A percentile compares a stretch with the other conserved stretches of the same genome.
Evolutionary conservation across 2,797 vertebrate species (phyloP).

Genomic region (Valencia hispanica): DNA sequence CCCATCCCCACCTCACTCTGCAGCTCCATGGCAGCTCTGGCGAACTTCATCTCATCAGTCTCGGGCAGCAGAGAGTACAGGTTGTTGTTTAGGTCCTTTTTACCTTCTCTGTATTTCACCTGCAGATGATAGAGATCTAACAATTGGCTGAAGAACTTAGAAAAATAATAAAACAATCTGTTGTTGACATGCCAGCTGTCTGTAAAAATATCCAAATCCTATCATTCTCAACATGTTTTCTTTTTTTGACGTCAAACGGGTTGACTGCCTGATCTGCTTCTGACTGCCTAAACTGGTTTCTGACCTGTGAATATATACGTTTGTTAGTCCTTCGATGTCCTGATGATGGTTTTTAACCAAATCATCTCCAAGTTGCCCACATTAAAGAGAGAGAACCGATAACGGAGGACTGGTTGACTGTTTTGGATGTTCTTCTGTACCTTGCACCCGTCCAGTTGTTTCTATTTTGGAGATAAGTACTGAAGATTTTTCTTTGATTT

Average conservation of each 20-base stretch:
- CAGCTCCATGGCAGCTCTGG: constrained; percentile 67
- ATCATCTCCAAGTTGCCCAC: no score
- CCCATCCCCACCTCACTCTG: constrained; percentile 84
- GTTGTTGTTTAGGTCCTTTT: constrained; percentile 51
- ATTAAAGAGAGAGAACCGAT: no score
- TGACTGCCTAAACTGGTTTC: no score
- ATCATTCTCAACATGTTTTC: not conserved
- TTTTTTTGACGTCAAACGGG: not conserved
- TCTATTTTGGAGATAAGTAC: no score
- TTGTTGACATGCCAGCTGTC: no score
- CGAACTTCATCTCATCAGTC: constrained; percentile 61
- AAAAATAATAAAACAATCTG: no score
- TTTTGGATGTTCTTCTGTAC: no score
- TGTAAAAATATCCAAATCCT: not conserved
- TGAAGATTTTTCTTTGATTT: no score
- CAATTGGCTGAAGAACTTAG: fast-evolving
- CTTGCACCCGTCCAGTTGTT: no score
- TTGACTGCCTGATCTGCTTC: not conserved
- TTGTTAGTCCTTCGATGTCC: not conserved
- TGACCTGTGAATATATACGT: not conserved
- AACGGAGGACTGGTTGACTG: no score
- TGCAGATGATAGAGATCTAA: constrained; percentile 19
- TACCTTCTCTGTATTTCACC: constrained; percentile 66
- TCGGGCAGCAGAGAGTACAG: constrained; percentile 68
- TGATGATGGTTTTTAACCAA: no score